phyloP scores from a whole-genome alignment of 2,113 vertebrate genomes.

The Condylura cristata region DNA sequence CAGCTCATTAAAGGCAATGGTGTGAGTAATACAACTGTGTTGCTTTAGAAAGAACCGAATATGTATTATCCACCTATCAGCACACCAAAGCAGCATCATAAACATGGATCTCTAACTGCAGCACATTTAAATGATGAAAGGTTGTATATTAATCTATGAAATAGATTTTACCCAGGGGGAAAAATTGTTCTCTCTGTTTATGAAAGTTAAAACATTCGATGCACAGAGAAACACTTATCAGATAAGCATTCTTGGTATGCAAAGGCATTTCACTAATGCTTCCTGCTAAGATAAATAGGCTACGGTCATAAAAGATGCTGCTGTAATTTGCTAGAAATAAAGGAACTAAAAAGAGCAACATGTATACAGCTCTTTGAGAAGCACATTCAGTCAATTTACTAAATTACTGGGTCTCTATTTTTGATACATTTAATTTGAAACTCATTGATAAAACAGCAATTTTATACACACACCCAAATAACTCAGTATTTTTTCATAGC shows the following conservation, averaged over 20 bases:
- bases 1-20: constrained; percentile 79
- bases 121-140: constrained; percentile 75
- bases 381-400: neutral
- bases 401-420: neutral
- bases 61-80: constrained; percentile 69
- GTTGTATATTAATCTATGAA: constrained; percentile 67
- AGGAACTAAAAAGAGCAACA: constrained; percentile 50
- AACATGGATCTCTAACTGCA: constrained; percentile 64
- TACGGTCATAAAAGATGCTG: constrained; percentile 16
- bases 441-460: constrained; percentile 29
- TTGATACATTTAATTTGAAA: constrained; percentile 50
- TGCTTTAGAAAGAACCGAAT: constrained; percentile 59
- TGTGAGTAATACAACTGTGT: constrained; percentile 69
- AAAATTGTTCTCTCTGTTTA: constrained; percentile 60
- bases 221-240: constrained; percentile 52
- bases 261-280: constrained; percentile 54
- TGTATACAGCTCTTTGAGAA: constrained; percentile 11
- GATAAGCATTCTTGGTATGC: neutral
- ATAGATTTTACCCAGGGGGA: constrained; percentile 62
- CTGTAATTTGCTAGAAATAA: constrained; percentile 51
- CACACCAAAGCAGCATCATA: constrained; percentile 37
- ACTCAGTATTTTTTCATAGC: neutral
- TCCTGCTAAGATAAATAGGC: constrained; percentile 63
- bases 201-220: constrained; percentile 64
- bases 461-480: neutral